Conservation (phyloP, 23 tunicate genomes). For the Styela clava region DNA sequence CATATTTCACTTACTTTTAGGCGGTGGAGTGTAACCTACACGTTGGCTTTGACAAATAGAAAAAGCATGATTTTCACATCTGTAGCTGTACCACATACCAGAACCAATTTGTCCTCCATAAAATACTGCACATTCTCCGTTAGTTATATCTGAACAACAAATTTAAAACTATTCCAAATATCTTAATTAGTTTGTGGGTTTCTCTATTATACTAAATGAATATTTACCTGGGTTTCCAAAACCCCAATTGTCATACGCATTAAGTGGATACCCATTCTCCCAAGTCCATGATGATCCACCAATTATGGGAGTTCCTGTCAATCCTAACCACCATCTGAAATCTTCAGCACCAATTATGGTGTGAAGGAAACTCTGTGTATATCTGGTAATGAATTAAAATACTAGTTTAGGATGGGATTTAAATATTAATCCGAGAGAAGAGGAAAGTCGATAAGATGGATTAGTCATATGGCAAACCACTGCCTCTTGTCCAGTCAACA, state of each 20-base stretch:
- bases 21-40: constrained; percentile 82
- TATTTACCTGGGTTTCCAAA: constrained; percentile 59
- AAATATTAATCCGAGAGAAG: no score
- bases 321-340: constrained; percentile 87
- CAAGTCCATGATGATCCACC: constrained; percentile 68
- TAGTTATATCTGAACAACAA: constrained; percentile 35
- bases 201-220: not conserved
- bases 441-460: no score
- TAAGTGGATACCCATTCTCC: constrained; percentile 81
- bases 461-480: no score
- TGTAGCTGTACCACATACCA: constrained; percentile 90
- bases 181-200: not conserved
- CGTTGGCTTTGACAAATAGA: constrained; percentile 66
- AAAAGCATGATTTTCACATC: constrained; percentile 65
- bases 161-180: not conserved
- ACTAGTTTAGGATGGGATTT: no score
- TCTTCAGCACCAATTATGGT: constrained; percentile 78
- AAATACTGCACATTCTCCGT: constrained; percentile 75
- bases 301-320: constrained; percentile 37
- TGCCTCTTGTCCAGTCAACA: no score
- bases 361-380: constrained; percentile 83
- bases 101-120: constrained; percentile 74
- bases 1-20: constrained; percentile 48
- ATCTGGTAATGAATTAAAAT: constrained; percentile 36
- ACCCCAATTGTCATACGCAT: constrained; percentile 85